Percentiles rank a stretch among this genome's conserved stretches.
Conservation (phyloP, 2,113 vertebrate genomes). For the Jacana jacana region DNA sequence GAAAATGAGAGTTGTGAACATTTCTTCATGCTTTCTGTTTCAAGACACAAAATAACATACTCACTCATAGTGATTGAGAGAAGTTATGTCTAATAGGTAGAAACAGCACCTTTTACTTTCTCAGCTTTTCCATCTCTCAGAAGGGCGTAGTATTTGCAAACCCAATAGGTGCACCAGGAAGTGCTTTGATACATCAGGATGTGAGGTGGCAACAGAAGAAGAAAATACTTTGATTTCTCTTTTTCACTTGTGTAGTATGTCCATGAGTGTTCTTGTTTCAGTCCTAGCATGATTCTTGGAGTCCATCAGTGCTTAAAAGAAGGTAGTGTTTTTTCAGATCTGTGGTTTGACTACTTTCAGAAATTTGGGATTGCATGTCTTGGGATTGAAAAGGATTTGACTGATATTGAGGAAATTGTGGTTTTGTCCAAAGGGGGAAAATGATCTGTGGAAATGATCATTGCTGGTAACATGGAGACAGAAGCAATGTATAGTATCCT, state of each 20-base stretch:
- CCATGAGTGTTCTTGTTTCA: not conserved
- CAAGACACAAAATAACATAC: not conserved
- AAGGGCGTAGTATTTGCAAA: not conserved
- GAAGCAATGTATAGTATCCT: not conserved
- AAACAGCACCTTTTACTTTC: not conserved
- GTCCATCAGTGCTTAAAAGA: not conserved
- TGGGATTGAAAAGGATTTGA: not conserved
- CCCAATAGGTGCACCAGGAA: not conserved
- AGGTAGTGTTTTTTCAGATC: not conserved
- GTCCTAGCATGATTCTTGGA: not conserved
- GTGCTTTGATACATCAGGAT: not conserved
- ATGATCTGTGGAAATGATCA: not conserved
- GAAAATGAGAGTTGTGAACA: not conserved
- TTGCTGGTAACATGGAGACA: not conserved
- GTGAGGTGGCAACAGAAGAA: not conserved
- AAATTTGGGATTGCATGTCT: not conserved
- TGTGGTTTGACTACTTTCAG: not conserved
- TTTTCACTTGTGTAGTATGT: not conserved
- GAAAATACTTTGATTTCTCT: not conserved
- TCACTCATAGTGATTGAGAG: not conserved
- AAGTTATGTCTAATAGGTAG: not conserved
- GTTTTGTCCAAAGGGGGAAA: not conserved
- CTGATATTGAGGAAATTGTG: not conserved
- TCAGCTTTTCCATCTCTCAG: not conserved
- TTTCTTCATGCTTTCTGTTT: not conserved